phyloP scores from a whole-genome alignment of 2,113 vertebrate species.

The Rousettus leschenaultii region DNA sequence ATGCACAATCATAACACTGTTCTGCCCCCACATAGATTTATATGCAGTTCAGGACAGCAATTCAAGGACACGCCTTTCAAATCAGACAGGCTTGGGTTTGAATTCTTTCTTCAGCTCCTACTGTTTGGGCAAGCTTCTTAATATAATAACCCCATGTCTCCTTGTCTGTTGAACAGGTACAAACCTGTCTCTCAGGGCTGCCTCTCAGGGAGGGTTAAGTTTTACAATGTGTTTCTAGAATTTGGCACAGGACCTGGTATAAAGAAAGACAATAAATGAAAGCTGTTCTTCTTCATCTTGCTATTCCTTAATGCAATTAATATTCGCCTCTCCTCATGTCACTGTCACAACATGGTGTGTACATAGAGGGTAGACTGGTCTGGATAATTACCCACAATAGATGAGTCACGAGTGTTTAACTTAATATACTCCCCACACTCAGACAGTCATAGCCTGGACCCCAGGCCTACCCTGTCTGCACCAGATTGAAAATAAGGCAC shows the following conservation, averaged over 20 bases:
- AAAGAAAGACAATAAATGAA: background rate
- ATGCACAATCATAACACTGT: background rate
- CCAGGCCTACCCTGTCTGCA: fast-evolving
- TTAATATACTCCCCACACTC: background rate
- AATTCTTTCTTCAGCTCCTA: background rate
- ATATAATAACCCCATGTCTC: background rate
- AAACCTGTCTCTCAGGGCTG: background rate
- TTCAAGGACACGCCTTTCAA: background rate
- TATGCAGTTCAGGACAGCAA: background rate
- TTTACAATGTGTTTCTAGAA: background rate
- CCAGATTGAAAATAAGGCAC: background rate
- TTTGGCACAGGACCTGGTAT: background rate
- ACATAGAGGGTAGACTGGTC: background rate
- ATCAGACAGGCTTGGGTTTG: background rate
- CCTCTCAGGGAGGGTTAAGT: background rate
- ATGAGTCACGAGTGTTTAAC: background rate
- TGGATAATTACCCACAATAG: background rate
- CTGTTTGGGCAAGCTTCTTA: background rate
- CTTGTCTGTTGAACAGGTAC: background rate
- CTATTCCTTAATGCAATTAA: background rate
- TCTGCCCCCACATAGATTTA: background rate
- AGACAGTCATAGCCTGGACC: background rate
- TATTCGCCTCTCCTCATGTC: background rate
- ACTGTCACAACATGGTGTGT: background rate
- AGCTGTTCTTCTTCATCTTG: background rate